phyloP scores from a whole-genome alignment of 1,140 invertebrate genomes.

The Mactra quadrangularis region DNA sequence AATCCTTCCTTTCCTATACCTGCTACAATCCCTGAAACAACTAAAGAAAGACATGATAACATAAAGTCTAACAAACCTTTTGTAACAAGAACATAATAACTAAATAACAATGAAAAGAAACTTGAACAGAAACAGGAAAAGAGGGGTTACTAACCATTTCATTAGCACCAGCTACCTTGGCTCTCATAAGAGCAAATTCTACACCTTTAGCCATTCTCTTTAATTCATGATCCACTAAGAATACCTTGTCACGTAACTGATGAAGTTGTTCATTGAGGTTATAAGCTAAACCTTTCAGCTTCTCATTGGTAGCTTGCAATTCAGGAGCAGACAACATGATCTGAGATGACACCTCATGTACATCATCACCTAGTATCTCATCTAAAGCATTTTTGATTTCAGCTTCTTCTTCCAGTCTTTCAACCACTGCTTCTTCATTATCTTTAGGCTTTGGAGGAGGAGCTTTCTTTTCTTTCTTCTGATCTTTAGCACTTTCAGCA shows the following conservation, averaged over 20 bases:
- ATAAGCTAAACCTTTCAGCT: slow-evolving; percentile 57
- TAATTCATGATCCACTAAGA: slow-evolving; percentile 66
- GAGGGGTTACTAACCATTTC: slow-evolving; percentile 64
- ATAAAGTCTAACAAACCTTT: too few relatives aligned
- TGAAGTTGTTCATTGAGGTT: slow-evolving; percentile 69
- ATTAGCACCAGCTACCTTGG: slow-evolving; percentile 60
- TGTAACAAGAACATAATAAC: background rate
- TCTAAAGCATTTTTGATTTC: slow-evolving; percentile 44
- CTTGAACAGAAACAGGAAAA: background rate
- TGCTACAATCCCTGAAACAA: too few relatives aligned
- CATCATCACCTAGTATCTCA: slow-evolving; percentile 45
- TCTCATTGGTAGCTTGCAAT: slow-evolving; percentile 60
- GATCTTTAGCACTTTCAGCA: background rate
- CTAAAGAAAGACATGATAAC: too few relatives aligned
- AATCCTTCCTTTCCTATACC: too few relatives aligned
- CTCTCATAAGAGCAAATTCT: slow-evolving; percentile 66
- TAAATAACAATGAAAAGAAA: slow-evolving; percentile 11
- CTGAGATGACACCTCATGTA: slow-evolving; percentile 4
- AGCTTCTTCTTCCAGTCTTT: slow-evolving; percentile 46
- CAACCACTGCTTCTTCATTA: slow-evolving; percentile 34
- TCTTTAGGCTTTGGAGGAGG: slow-evolving; percentile 2
- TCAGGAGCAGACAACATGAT: slow-evolving; percentile 28
- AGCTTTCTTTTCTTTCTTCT: slow-evolving; percentile 17
- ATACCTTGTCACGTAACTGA: slow-evolving; percentile 65
- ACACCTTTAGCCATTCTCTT: slow-evolving; percentile 71